Base-by-base conservation (phyloP, 2,113 vertebrate genomes). In the Tricholaema leucomelas region DNA sequence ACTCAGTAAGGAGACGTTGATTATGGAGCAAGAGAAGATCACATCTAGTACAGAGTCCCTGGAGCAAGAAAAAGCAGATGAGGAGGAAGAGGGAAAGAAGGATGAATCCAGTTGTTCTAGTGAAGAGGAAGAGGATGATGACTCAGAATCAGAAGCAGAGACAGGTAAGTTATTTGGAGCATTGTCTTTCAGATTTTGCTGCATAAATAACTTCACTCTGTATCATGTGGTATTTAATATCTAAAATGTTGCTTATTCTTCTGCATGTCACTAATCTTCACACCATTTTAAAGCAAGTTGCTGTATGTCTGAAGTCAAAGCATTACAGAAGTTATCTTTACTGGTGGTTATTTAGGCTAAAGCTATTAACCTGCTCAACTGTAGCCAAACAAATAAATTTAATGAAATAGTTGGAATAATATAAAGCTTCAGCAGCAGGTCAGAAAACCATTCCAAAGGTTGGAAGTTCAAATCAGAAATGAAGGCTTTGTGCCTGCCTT, bases 21-120 rank as follows among this genome's bases (percentile, higher is more conserved):
- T 99, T 83, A 98, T 99, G 94, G 99, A 99, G 84, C 98, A 98
- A 33, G 99, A 99, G 74, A 99, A 99, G 96, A 98, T 96, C 65
- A 98, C 98, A 69, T 98, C 98, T 56, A 98, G 98, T 93, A 99
- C 99, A 75, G 99, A 99, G 86, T 98, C 98, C 95, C 96, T 99
- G 84, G 99, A 99, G 78, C 98, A 98, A 20, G 99, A 99, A 96
- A 99, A 99, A 92, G 99, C 98, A 84, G 99, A 98, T 92, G 98
- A 99, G 50, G 98, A 98, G 81, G 98, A 98, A 81, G 99, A 99
- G 92, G 99, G 98, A 36, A 99, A 99, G 97, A 99, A 99, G 95
- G 99, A 99, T 91, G 99, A 99, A 88, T 99, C 99, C 4, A 99
- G 99, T 97, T 99, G 99, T 91, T 99, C 99, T 88, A 99, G 99